Evolutionary conservation across 2,888 invertebrate genomes (phyloP).

Genomic region (Melieria omissa): DNA sequence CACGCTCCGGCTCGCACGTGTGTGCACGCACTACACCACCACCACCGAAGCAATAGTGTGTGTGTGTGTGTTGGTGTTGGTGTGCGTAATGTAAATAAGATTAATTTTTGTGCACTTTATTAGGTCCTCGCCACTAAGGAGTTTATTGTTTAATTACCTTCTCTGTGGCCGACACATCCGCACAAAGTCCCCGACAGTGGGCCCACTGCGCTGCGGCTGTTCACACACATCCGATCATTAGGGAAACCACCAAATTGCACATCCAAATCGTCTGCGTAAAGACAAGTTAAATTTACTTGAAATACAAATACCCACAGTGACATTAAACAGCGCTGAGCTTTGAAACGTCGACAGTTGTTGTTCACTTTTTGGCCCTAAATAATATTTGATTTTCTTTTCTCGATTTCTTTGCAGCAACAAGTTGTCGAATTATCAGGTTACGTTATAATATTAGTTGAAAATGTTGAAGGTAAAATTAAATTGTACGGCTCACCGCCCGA

Average conservation of each 20-base stretch:
- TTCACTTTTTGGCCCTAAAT: too few species aligned
- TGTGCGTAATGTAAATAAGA: constrained; percentile 17
- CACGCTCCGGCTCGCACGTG: constrained; percentile 23
- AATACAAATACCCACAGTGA: too few species aligned
- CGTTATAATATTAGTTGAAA: constrained; percentile 93
- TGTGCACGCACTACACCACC: background rate
- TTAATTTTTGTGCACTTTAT: constrained; percentile 42
- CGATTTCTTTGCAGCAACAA: constrained; percentile 59
- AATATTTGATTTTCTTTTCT: constrained; percentile 2
- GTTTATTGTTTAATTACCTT: constrained; percentile 25
- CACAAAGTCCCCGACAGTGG: background rate
- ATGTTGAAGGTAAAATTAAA: constrained; percentile 93
- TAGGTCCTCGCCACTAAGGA: constrained; percentile 20
- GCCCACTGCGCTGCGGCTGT: too few species aligned
- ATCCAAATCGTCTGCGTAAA: too few species aligned
- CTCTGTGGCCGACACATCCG: background rate
- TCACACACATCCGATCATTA: too few species aligned
- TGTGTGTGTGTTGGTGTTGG: background rate
- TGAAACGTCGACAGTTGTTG: too few species aligned
- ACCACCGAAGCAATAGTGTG: background rate
- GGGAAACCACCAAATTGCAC: too few species aligned
- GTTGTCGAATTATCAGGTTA: constrained; percentile 94
- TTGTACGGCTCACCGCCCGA: constrained; percentile 93
- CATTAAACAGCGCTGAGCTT: too few species aligned
- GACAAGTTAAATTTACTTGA: too few species aligned